Evolutionary conservation across 2,888 invertebrate species (phyloP).

Genomic region (Blastobasis lacticolella): DNA sequence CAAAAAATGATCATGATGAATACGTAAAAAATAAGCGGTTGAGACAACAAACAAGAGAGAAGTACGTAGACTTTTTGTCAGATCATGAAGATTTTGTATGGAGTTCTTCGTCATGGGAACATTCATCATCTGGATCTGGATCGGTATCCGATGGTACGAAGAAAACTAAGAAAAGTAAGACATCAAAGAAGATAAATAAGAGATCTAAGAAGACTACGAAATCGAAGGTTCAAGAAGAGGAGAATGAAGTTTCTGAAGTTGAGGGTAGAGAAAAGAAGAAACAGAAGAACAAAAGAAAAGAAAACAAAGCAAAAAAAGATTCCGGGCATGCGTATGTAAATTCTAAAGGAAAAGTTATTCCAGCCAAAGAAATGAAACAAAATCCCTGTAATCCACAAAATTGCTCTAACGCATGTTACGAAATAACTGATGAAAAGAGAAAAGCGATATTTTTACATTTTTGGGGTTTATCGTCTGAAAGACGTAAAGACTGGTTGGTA

Average conservation of each 20-base stretch:
- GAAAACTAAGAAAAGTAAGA: conserved; percentile 1
- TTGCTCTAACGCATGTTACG: conserved; percentile 2
- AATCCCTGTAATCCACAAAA: conserved; percentile 9
- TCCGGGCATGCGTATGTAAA: neutral
- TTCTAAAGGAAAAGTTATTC: neutral
- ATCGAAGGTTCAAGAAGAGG: neutral
- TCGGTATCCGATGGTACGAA: neutral
- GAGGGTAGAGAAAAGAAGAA: conserved; percentile 2
- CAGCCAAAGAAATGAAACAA: conserved; percentile 1
- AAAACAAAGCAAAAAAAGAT: neutral
- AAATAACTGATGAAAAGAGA: conserved; percentile 7
- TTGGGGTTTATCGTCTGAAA: conserved; percentile 6
- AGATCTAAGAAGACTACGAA: neutral
- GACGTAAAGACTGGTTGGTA: conserved; percentile 12
- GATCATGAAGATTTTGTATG: neutral
- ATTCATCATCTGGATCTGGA: too few species aligned
- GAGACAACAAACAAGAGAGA: neutral
- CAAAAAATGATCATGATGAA: too few species aligned
- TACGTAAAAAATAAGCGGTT: neutral
- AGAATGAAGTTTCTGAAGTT: neutral
- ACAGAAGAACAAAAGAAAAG: conserved; percentile 3
- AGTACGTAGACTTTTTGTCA: neutral
- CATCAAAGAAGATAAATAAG: conserved; percentile 2
- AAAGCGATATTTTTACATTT: conserved; percentile 9
- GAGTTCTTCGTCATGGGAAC: neutral